phyloP scores from a whole-genome alignment of 92 coral and sea anemone genomes.

The Epizoanthus fatuus region DNA sequence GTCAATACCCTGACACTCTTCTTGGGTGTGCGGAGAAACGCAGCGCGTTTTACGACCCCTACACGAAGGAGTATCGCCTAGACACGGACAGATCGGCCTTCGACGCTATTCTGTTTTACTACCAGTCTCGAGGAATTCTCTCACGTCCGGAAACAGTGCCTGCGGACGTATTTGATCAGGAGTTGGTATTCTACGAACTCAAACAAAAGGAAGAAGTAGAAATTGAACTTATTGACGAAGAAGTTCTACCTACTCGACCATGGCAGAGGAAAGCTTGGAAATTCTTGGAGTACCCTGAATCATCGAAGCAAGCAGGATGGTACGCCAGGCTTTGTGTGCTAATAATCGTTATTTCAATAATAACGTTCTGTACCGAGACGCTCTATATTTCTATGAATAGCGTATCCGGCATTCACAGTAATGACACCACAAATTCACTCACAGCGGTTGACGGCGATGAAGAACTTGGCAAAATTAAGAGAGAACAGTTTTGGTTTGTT shows the following conservation, averaged over 20 bases:
- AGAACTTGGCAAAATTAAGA: constrained; percentile 15
- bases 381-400: constrained; percentile 49
- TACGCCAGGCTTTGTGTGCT: constrained; percentile 76
- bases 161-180: constrained; percentile 84
- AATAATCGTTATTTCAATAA: constrained; percentile 77
- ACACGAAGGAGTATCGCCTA: constrained; percentile 76
- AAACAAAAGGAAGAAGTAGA: constrained; percentile 39
- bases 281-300: constrained; percentile 85
- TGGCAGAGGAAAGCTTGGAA: constrained; percentile 84
- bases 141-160: constrained; percentile 90
- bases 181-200: constrained; percentile 85
- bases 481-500: constrained; percentile 82
- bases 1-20: constrained; percentile 87
- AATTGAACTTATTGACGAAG: not conserved
- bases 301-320: constrained; percentile 75
- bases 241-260: constrained; percentile 46
- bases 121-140: constrained; percentile 93
- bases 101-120: constrained; percentile 93
- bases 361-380: constrained; percentile 89
- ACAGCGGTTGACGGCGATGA: not conserved
- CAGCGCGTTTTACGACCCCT: constrained; percentile 72
- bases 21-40: constrained; percentile 84
- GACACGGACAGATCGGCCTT: constrained; percentile 90
- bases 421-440: constrained; percentile 23
- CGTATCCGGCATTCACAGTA: constrained; percentile 1